A percentile compares a stretch with the other conserved stretches of the same genome.
These are phyloP conservation scores for Rhabdomys dilectus DNA, from an alignment of 2,113 vertebrate species.

Conservation along the genomic window DNA sequence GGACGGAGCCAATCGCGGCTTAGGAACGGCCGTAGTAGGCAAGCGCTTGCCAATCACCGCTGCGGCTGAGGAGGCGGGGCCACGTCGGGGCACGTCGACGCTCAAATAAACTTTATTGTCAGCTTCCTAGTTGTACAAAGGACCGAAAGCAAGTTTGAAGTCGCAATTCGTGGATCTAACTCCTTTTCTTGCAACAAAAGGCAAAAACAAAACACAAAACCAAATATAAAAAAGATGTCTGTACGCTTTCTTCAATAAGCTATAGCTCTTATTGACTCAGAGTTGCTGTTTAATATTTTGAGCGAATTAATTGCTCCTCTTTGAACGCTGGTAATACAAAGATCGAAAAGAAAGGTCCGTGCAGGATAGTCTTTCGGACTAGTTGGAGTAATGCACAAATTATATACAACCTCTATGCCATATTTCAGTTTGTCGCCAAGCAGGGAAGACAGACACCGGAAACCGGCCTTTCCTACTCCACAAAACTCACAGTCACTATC, in stretches of 20 bases:
- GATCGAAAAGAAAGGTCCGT: neutral
- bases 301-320: neutral
- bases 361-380: neutral
- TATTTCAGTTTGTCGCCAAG: neutral
- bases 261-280: neutral
- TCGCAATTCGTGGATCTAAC: neutral
- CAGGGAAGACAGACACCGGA: neutral
- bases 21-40: too few relatives aligned
- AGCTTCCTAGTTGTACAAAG: slow-evolving; percentile 31
- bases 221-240: neutral
- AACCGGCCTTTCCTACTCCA: neutral
- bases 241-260: neutral
- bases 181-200: neutral
- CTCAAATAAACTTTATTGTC: slow-evolving; percentile 68
- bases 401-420: neutral
- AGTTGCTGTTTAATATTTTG: slow-evolving; percentile 34
- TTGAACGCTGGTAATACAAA: neutral
- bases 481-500: neutral
- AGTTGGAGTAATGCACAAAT: neutral
- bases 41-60: slow-evolving; percentile 58
- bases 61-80: neutral
- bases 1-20: accelerated
- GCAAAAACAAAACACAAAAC: neutral
- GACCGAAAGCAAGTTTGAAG: neutral
- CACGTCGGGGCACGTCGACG: slow-evolving; percentile 62